phyloP scores from a whole-genome alignment of 2,113 vertebrate genomes.

The Sminthopsis crassicaudata region DNA sequence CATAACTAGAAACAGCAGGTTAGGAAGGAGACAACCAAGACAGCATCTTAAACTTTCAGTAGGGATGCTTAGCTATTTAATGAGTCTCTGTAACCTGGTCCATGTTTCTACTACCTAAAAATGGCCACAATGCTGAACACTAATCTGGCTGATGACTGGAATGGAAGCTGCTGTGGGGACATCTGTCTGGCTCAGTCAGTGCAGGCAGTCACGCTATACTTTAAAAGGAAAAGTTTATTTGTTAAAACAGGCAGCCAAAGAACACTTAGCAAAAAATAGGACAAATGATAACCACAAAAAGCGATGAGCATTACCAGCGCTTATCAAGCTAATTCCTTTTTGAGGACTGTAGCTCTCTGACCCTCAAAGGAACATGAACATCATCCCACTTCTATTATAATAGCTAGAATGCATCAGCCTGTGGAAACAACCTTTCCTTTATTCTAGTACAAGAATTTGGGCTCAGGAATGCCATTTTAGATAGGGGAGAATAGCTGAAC shows the following conservation, averaged over 20 bases:
- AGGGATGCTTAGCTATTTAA: neutral
- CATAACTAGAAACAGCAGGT: neutral
- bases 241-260: neutral
- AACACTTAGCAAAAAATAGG: neutral
- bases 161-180: neutral
- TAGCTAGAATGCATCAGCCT: neutral
- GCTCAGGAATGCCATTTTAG: neutral
- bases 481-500: neutral
- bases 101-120: neutral
- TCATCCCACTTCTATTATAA: neutral
- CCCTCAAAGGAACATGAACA: neutral
- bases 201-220: no score
- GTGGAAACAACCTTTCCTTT: neutral
- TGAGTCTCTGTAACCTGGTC: neutral
- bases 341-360: neutral
- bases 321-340: neutral
- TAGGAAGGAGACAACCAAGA: neutral
- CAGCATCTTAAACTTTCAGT: neutral
- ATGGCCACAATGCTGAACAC: neutral
- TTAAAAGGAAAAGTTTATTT: neutral
- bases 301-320: neutral
- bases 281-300: neutral
- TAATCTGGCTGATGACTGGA: neutral
- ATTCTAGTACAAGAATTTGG: neutral
- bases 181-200: neutral